Percentiles rank a stretch among this genome's conserved stretches.
These are phyloP conservation scores for Peromyscus attwateri DNA, from an alignment of 2,797 vertebrate species.

Conservation along the genomic window DNA sequence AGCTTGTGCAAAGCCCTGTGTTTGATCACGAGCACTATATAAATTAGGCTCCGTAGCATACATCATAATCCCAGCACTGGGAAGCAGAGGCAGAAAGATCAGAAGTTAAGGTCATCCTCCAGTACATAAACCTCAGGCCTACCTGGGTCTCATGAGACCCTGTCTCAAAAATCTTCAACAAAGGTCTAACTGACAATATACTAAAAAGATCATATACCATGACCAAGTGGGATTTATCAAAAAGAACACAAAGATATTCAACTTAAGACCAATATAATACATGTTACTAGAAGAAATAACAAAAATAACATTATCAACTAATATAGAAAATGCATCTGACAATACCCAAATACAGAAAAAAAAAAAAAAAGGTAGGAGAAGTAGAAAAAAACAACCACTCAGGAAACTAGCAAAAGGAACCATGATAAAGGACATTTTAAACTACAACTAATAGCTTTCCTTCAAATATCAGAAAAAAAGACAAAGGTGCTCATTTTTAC, in stretches of 20 bases:
- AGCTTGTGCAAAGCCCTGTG: not conserved
- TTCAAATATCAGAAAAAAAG: slow-evolving; percentile 28
- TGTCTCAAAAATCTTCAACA: not conserved
- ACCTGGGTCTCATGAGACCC: not conserved
- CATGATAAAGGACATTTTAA: not conserved
- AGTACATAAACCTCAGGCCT: not conserved
- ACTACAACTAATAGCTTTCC: not conserved
- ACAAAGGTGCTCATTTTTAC: not conserved
- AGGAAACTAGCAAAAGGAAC: not conserved
- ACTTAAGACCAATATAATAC: slow-evolving; percentile 17
- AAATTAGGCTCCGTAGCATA: not conserved
- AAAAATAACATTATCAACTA: not conserved
- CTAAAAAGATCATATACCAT: not conserved
- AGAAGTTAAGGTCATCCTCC: not conserved
- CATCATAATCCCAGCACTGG: not conserved
- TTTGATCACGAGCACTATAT: not conserved
- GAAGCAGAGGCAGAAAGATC: not conserved
- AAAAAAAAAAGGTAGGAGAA: not conserved
- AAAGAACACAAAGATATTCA: slow-evolving; percentile 9
- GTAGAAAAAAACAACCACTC: not conserved
- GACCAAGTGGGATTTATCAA: slow-evolving; percentile 24
- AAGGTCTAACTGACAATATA: not conserved
- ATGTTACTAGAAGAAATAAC: slow-evolving; percentile 1
- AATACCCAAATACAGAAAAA: not conserved
- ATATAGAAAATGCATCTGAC: not conserved